These are phyloP conservation scores for Micronisus gabar DNA, from an alignment of 2,113 vertebrate genomes.

Conservation along the genomic window DNA sequence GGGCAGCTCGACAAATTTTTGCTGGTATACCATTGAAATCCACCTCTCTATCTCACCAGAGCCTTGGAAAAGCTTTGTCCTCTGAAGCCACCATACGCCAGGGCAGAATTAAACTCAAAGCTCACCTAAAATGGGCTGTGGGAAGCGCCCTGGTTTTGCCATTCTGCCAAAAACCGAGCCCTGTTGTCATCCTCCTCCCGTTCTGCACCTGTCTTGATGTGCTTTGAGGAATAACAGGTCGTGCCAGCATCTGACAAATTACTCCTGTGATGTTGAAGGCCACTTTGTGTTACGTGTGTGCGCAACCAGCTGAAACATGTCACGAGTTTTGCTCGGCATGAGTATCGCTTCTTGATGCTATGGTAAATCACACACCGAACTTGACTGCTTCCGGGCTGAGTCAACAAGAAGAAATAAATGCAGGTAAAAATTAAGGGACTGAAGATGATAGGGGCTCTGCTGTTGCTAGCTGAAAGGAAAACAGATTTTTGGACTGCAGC, in stretches of 20 bases:
- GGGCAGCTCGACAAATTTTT: neutral
- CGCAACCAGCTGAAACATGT: rapidly evolving
- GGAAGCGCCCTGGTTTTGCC: too few species aligned
- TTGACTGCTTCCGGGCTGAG: neutral
- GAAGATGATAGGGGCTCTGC: neutral
- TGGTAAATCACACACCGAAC: neutral
- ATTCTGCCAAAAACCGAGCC: neutral
- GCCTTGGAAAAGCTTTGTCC: neutral
- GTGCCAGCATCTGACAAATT: rapidly evolving
- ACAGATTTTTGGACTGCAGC: rapidly evolving
- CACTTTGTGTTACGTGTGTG: neutral
- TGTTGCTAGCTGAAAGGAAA: neutral
- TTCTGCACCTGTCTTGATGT: neutral
- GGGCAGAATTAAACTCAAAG: neutral
- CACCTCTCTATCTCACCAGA: neutral
- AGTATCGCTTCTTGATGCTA: neutral
- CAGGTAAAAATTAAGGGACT: neutral
- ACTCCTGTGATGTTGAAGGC: neutral
- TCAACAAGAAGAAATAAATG: neutral
- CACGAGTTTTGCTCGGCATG: neutral
- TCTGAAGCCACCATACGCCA: neutral
- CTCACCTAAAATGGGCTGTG: rapidly evolving
- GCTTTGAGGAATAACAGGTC: neutral
- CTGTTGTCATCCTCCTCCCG: neutral
- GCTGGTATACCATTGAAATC: neutral